These are phyloP conservation scores for Chelonoidis abingdonii DNA, from an alignment of 2,113 vertebrate genomes.

Conservation along the genomic window DNA sequence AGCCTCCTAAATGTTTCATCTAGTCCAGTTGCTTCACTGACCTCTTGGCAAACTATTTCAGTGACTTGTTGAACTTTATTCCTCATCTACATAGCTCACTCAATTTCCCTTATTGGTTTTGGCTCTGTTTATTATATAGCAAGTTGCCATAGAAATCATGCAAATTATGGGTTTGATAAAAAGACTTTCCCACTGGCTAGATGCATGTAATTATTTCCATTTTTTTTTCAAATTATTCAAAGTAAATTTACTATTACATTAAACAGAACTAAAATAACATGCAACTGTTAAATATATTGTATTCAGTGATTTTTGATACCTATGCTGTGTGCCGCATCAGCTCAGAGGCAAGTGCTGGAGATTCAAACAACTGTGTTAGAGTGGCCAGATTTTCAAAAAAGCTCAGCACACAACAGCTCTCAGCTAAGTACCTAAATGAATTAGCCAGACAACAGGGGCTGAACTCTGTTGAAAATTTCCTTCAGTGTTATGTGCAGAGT, in stretches of 20 bases:
- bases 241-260: constrained; percentile 3
- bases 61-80: constrained; percentile 49
- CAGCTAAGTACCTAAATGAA: neutral
- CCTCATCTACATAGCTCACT: constrained; percentile 5
- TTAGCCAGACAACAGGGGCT: constrained; percentile 23
- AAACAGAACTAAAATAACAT: constrained; percentile 19
- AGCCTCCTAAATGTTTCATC: neutral
- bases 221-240: constrained; percentile 40
- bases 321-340: neutral
- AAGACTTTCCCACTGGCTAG: constrained; percentile 19
- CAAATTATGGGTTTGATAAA: constrained; percentile 52
- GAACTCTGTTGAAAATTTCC: neutral
- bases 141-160: constrained; percentile 2
- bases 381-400: neutral
- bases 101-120: constrained; percentile 25
- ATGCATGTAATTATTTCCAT: constrained; percentile 14
- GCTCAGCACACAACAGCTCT: neutral
- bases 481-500: constrained; percentile 1
- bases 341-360: constrained; percentile 26
- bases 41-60: constrained; percentile 39
- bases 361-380: constrained; percentile 20
- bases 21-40: neutral
- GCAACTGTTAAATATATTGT: neutral
- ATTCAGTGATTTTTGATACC: neutral
- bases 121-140: constrained; percentile 27